These are phyloP conservation scores for Cyprinus carpio DNA, from an alignment of 2,113 vertebrate species.

Conservation along the genomic window DNA sequence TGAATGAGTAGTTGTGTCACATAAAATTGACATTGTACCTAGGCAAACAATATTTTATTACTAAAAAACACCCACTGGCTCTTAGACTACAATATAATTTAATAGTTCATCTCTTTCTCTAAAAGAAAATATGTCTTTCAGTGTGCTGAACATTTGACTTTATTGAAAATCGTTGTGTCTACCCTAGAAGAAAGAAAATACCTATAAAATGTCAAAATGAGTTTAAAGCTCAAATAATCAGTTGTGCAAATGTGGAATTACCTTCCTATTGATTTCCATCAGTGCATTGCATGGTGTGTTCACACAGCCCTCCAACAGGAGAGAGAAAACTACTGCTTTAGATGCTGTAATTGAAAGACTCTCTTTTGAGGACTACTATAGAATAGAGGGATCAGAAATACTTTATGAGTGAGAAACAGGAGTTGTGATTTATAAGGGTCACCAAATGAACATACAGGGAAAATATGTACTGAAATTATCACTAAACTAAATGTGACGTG, in stretches of 20 bases:
- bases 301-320: not conserved
- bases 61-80: not conserved
- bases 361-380: not conserved
- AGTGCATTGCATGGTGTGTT: conserved; percentile 1
- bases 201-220: conserved; percentile 36
- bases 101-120: conserved; percentile 14
- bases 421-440: not conserved
- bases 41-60: not conserved
- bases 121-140: conserved; percentile 26
- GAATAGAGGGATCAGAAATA: not conserved
- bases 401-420: not conserved
- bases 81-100: not conserved
- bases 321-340: not conserved
- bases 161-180: conserved; percentile 43
- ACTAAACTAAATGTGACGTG: not conserved
- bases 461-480: not conserved
- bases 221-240: conserved; percentile 49
- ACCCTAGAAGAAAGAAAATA: conserved; percentile 39
- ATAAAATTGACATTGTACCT: not conserved
- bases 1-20: not conserved
- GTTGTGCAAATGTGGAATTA: conserved; percentile 50
- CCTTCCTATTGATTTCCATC: conserved; percentile 21
- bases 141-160: conserved; percentile 20
- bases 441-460: not conserved
- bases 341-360: not conserved